phyloP scores from a whole-genome alignment of 2,113 vertebrate species.

The Scomber japonicus region DNA sequence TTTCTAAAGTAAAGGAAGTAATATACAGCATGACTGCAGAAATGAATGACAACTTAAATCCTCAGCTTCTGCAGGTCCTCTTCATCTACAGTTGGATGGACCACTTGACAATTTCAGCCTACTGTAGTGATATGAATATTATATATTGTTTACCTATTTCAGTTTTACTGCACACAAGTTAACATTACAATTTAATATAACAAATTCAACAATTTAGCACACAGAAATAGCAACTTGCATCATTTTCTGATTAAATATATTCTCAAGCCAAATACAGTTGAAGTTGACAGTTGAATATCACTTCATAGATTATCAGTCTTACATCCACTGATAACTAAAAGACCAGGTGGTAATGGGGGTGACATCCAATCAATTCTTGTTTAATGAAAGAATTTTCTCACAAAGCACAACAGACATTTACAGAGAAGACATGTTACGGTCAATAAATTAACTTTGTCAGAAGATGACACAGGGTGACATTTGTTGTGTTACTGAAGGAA shows the following conservation, averaged over 20 bases:
- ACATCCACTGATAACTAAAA: slow-evolving; percentile 46
- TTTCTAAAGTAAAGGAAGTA: slow-evolving; percentile 46
- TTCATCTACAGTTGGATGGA: slow-evolving; percentile 60
- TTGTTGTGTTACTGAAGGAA: slow-evolving; percentile 36
- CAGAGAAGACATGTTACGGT: slow-evolving; percentile 46
- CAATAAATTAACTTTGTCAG: slow-evolving; percentile 49
- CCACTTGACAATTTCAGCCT: slow-evolving; percentile 44
- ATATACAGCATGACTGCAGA: slow-evolving; percentile 27
- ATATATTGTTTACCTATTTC: slow-evolving; percentile 25
- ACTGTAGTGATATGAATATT: slow-evolving; percentile 21
- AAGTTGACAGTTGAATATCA: slow-evolving; percentile 18
- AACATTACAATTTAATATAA: not conserved
- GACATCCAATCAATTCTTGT: slow-evolving; percentile 62
- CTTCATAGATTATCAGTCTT: slow-evolving; percentile 39
- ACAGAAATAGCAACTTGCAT: not conserved
- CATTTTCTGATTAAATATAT: slow-evolving; percentile 16
- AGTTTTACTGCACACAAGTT: not conserved
- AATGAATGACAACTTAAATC: slow-evolving; percentile 25
- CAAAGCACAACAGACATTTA: slow-evolving; percentile 67
- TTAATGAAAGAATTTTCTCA: slow-evolving; percentile 73
- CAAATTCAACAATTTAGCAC: not conserved
- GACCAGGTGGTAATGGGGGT: slow-evolving; percentile 44
- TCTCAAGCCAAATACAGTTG: not conserved
- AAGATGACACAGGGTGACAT: slow-evolving; percentile 44
- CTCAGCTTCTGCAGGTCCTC: slow-evolving; percentile 29